Evolutionary conservation across 2,113 vertebrate species (phyloP).

Genomic region (Crotophaga sulcirostris): DNA sequence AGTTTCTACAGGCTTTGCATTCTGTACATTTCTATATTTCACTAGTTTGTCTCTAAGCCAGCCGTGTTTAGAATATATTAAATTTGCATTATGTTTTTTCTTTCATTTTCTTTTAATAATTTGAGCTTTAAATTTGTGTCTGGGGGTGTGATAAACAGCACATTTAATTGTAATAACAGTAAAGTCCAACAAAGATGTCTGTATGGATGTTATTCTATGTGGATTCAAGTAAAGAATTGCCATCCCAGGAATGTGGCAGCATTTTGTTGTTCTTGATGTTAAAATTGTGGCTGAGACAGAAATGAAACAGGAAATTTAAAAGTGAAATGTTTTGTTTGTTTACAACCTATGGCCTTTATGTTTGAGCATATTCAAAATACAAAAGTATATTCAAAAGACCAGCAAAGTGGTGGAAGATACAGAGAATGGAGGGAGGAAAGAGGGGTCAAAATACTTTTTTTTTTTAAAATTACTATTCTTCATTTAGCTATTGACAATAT

Average conservation of each 20-base stretch:
- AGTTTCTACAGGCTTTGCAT: constrained; percentile 21
- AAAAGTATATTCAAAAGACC: not conserved
- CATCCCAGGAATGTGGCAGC: not conserved
- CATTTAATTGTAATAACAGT: not conserved
- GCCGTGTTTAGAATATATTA: not conserved
- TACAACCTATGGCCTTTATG: not conserved
- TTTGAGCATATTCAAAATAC: not conserved
- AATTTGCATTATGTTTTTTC: not conserved
- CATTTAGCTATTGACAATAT: not conserved
- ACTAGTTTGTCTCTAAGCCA: not conserved
- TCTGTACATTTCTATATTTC: not conserved
- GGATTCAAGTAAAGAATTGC: not conserved
- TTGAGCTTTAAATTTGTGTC: not conserved
- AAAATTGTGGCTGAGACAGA: not conserved
- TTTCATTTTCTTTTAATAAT: not conserved
- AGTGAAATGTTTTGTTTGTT: not conserved
- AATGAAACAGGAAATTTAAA: not conserved
- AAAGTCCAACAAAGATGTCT: not conserved
- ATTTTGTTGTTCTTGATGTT: not conserved
- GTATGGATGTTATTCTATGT: not conserved
- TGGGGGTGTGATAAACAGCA: not conserved
- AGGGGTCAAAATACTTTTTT: not conserved
- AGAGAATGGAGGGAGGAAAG: not conserved
- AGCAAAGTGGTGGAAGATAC: not conserved
- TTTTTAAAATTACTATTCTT: not conserved